Base-by-base conservation (phyloP, 1,140 invertebrate genomes). In the Drosophila pachea region DNA sequence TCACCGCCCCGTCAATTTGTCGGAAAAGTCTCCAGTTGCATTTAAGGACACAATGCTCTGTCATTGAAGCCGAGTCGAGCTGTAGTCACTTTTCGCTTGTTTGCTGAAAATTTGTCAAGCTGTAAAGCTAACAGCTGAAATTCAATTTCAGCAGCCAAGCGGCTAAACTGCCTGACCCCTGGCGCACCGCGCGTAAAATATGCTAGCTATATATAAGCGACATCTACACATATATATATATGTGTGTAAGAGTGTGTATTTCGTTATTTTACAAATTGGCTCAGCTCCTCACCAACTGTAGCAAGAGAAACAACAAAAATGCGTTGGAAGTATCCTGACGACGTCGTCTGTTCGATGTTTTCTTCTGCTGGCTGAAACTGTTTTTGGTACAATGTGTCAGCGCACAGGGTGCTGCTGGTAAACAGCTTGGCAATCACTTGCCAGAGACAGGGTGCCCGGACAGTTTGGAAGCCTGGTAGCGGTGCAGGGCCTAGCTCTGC, bases 261-360 rank as follows among this genome's bases (percentile, higher is more conserved):
- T 55, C 52, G 53, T 65, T 69, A 79, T 84, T 84, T 84, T 84
- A 86, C 73, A 84, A 84, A 84, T 84, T 84, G 79, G 81, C 76
- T 84, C 55, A 74, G 64, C 74, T 50, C 60, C 56, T 67, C 72
- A 61, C 33, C 78, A 81, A 43, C 60, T 11, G 4, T 5, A 14
- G 58, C 47, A 68, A 53, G 1, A 14, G 58, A 43, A 68, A 53
- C 45, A 68, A 78, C 61, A 49, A 54, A 33, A 65, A 47, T 43
- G 9, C 45, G 12, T n/a, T 36, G 49, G 16, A 48, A 58, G 53
- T 70, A 65, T 79, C 79, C 76, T 83, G 73, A 73, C 79, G 62
- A 29, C 49, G 68, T 67, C 63, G 63, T 79, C 77, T 73, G 62
- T 64, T 9, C 8, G 4, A 47, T 47, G 29, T 47, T 47, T 43